Evolutionary conservation across 2,888 invertebrate genomes (phyloP).

Genomic region (Archaeoteleia sp.): DNA sequence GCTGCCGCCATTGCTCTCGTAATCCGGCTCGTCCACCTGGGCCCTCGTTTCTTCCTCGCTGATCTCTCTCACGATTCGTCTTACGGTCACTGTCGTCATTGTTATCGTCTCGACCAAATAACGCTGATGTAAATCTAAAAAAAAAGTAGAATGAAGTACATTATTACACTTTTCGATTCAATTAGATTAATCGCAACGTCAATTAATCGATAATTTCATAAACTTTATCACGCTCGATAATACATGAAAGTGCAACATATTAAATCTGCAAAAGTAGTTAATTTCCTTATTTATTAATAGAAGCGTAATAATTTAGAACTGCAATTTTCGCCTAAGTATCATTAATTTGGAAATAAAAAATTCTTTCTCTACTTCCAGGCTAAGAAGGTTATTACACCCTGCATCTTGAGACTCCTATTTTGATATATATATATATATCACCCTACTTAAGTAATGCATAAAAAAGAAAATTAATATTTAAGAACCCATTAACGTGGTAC

Average conservation of each 20-base stretch:
- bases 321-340: too few species aligned
- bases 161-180: too few species aligned
- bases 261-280: too few species aligned
- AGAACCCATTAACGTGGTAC: constrained; percentile 33
- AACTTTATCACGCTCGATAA: too few species aligned
- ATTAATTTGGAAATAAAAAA: too few species aligned
- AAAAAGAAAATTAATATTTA: constrained; percentile 42
- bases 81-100: constrained; percentile 82
- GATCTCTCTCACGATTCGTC: constrained; percentile 78
- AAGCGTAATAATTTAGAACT: too few species aligned
- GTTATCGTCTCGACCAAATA: constrained; percentile 82
- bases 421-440: constrained; percentile 1
- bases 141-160: constrained; percentile 7
- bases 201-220: too few species aligned
- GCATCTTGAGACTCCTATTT: constrained; percentile 13
- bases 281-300: too few species aligned
- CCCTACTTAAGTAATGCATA: constrained; percentile 21
- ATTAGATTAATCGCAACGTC: too few species aligned
- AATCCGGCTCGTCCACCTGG: constrained; percentile 55
- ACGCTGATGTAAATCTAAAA: constrained; percentile 74
- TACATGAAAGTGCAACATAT: too few species aligned
- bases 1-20: background rate
- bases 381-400: constrained; percentile 9
- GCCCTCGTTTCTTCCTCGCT: constrained; percentile 69
- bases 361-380: too few species aligned